Conservation (phyloP, 2,888 invertebrate genomes). For the Erebia epiphron region DNA sequence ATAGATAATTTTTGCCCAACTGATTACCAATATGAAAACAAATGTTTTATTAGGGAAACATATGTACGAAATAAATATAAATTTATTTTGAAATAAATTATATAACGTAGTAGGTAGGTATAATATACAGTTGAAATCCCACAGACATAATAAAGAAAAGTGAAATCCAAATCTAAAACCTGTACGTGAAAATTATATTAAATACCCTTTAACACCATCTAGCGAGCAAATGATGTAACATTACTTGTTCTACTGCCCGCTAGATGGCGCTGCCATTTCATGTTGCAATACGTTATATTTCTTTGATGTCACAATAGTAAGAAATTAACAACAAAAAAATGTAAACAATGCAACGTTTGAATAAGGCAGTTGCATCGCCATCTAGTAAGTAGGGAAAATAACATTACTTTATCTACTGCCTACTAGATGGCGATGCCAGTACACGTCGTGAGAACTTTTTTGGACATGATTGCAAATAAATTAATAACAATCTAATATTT, state of each 20-base stretch:
- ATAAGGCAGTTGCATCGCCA: neutral
- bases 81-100: too few relatives aligned
- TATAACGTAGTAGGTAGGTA: too few relatives aligned
- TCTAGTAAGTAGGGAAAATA: neutral
- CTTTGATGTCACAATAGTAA: neutral
- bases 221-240: neutral
- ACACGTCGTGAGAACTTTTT: neutral
- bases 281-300: neutral
- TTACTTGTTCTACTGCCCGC: neutral
- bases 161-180: too few relatives aligned
- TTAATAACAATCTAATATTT: neutral
- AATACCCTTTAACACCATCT: neutral
- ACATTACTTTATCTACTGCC: neutral
- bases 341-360: neutral
- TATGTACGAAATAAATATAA: too few relatives aligned
- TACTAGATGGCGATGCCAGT: neutral
- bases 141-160: too few relatives aligned
- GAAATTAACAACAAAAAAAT: too few relatives aligned
- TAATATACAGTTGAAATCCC: too few relatives aligned
- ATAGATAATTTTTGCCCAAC: too few relatives aligned
- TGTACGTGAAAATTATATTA: neutral
- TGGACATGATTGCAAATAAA: neutral
- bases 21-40: too few relatives aligned
- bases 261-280: neutral
- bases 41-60: too few relatives aligned